Evolutionary conservation across 2,113 vertebrate genomes (phyloP).

Genomic region (Bubo bubo): DNA sequence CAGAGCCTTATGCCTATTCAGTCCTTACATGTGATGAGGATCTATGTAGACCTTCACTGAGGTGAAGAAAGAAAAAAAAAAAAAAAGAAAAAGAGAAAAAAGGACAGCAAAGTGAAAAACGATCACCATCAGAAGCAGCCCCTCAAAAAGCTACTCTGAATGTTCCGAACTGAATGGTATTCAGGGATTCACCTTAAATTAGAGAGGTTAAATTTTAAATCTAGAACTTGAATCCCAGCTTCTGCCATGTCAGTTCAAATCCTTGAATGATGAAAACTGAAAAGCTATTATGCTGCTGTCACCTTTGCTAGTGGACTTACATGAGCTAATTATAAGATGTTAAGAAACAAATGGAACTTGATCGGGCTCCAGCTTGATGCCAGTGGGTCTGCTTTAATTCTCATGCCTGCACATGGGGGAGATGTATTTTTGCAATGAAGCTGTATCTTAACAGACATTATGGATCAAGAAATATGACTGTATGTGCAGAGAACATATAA

Average conservation of each 20-base stretch:
- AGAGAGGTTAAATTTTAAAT: not conserved
- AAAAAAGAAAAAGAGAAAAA: not conserved
- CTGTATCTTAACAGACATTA: not conserved
- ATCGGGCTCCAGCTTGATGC: not conserved
- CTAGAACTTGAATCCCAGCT: not conserved
- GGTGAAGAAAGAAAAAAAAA: not conserved
- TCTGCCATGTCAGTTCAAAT: not conserved
- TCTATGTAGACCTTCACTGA: not conserved
- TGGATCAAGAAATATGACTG: not conserved
- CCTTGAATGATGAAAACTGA: not conserved
- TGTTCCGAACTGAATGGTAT: not conserved
- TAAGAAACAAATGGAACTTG: not conserved
- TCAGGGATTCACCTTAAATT: not conserved
- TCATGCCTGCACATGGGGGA: fast-evolving
- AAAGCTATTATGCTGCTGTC: not conserved
- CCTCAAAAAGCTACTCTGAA: not conserved
- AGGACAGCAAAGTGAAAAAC: not conserved
- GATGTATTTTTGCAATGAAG: not conserved
- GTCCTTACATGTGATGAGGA: not conserved
- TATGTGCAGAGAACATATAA: not conserved
- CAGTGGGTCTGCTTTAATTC: not conserved
- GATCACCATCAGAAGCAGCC: not conserved
- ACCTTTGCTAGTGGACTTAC: not conserved
- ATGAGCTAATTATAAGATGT: not conserved
- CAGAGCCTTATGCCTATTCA: not conserved